A percentile compares a stretch with the other conserved stretches of the same genome.
These are phyloP conservation scores for Drosophila simulans DNA, from an alignment of 1,140 invertebrate species.

Conservation along the genomic window DNA sequence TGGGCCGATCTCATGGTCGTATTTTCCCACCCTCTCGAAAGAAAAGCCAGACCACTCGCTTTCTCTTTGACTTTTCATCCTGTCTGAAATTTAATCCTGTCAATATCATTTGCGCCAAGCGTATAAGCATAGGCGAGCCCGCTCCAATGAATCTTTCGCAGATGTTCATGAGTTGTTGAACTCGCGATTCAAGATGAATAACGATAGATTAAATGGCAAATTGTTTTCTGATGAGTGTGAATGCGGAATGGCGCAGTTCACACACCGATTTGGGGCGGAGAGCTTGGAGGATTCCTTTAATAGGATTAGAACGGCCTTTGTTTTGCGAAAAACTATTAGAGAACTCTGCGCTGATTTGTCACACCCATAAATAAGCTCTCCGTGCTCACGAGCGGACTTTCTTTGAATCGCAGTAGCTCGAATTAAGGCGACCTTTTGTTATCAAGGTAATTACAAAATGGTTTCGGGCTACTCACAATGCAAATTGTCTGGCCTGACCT, in stretches of 20 bases:
- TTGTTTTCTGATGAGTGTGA: constrained; percentile 51
- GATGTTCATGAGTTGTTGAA: constrained; percentile 42
- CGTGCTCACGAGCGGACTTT: constrained; percentile 11
- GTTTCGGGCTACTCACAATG: constrained; percentile 43
- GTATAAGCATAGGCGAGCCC: constrained; percentile 24
- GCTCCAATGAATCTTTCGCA: constrained; percentile 21
- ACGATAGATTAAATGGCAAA: constrained; percentile 32
- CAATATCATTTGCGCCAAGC: constrained; percentile 30
- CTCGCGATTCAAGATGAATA: constrained; percentile 19
- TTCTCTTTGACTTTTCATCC: constrained; percentile 34
- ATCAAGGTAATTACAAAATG: constrained; percentile 44
- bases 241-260: constrained; percentile 36
- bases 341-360: constrained; percentile 26
- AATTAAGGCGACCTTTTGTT: constrained; percentile 33
- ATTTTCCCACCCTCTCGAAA: constrained; percentile 30
- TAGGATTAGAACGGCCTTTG: constrained; percentile 21
- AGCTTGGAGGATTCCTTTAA: constrained; percentile 35
- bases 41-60: constrained; percentile 18
- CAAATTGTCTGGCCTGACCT: constrained; percentile 47
- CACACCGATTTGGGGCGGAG: constrained; percentile 12
- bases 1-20: background rate
- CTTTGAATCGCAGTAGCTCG: constrained; percentile 3
- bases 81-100: constrained; percentile 41
- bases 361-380: constrained; percentile 9
- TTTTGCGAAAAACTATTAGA: constrained; percentile 14